These are phyloP conservation scores for Trinectes maculatus DNA, from an alignment of 2,113 vertebrate genomes.

Conservation along the genomic window DNA sequence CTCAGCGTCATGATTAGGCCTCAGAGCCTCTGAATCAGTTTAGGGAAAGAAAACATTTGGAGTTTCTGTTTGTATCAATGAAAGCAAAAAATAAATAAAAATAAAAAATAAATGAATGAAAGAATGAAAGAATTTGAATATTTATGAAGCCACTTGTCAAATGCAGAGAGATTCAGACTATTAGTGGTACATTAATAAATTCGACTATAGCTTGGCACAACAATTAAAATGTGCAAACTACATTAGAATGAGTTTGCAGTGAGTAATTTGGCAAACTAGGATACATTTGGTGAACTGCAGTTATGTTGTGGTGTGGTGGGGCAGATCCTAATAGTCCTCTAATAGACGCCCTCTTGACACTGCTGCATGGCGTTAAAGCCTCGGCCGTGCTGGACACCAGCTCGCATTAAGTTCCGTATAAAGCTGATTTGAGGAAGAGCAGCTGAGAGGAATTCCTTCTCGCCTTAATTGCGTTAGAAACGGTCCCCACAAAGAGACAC, in stretches of 20 bases:
- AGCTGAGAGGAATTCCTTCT: conserved; percentile 92
- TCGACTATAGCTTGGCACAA: too few species aligned
- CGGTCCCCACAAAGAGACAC: conserved; percentile 92
- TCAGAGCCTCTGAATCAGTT: conserved; percentile 2
- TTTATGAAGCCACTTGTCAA: neutral
- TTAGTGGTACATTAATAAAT: too few species aligned
- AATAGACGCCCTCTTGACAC: conserved; percentile 84
- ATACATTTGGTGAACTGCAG: too few species aligned
- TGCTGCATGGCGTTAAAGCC: conserved; percentile 78
- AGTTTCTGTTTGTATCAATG: neutral
- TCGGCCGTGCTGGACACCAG: conserved; percentile 88
- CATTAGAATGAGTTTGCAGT: too few species aligned
- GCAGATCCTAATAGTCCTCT: conserved; percentile 75
- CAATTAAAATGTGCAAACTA: too few species aligned
- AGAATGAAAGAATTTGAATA: too few species aligned
- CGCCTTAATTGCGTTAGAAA: conserved; percentile 97
- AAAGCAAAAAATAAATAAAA: neutral
- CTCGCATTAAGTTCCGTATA: conserved; percentile 86
- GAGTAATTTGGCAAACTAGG: too few species aligned
- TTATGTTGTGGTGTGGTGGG: neutral
- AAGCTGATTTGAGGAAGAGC: conserved; percentile 91
- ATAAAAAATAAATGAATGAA: too few species aligned
- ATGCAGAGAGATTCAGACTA: too few species aligned
- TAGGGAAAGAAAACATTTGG: neutral
- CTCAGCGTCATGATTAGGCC: conserved; percentile 3